Conservation (phyloP, 1,140 invertebrate genomes). For the Lordiphosa clarofinis region DNA sequence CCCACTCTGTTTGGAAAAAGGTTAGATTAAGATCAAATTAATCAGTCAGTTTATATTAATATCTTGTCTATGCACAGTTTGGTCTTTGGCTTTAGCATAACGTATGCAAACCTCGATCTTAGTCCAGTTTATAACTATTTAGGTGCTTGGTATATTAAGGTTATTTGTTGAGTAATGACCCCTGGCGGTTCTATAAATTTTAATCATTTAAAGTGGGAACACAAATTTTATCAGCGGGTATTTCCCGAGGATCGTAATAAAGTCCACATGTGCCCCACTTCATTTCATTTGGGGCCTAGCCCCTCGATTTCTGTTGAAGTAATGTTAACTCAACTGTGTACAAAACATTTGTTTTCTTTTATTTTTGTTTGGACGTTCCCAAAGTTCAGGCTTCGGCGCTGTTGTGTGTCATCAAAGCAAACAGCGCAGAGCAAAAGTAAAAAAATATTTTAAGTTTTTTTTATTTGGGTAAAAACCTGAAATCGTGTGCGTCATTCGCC, state of each 20-base stretch:
- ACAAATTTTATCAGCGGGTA: no score
- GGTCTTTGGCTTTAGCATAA: no score
- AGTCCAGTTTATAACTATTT: no score
- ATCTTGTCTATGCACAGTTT: no score
- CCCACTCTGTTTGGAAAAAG: no score
- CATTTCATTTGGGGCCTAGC: slow-evolving; percentile 46
- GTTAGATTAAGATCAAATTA: no score
- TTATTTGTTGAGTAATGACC: no score
- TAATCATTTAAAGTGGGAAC: background rate
- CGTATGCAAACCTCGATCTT: no score
- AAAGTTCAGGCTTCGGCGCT: slow-evolving; percentile 30
- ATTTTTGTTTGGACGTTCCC: slow-evolving; percentile 58
- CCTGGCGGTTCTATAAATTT: background rate
- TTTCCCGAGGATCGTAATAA: slow-evolving; percentile 2
- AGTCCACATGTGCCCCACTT: slow-evolving; percentile 40
- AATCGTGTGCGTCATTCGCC: slow-evolving; percentile 46
- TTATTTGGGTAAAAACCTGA: slow-evolving; percentile 36
- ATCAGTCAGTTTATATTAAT: no score
- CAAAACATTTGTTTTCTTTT: slow-evolving; percentile 22
- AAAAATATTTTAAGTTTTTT: slow-evolving; percentile 20
- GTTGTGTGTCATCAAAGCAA: slow-evolving; percentile 63
- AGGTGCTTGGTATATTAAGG: no score
- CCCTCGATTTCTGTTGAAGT: slow-evolving; percentile 53
- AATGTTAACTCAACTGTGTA: slow-evolving; percentile 67
- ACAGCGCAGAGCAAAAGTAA: slow-evolving; percentile 43